Base-by-base conservation (phyloP, 2,113 vertebrate species). In the Peromyscus californicus region DNA sequence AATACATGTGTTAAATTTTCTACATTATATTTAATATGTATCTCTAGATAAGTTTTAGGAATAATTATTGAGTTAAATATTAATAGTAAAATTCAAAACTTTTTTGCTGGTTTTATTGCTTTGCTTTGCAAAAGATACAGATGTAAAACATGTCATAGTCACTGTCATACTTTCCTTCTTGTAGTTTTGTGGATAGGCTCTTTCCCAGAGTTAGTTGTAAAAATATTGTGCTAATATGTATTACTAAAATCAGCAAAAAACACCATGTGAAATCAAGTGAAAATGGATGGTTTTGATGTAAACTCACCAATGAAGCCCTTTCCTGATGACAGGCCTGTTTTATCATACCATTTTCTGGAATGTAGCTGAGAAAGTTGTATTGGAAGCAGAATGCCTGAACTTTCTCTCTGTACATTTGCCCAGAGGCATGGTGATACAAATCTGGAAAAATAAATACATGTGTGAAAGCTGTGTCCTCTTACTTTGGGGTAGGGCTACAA, bases 331-430 rank as follows among this genome's bases (percentile, higher is more conserved):
- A 95, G 63, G 70, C 31, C 29, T 39, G 36, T 69, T 94, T 95
- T 51, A 83, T 33, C 13, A 88, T 19, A 15, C 82, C 51, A 5
- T 21, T 89, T 93, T 96, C 70, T 93, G 80, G 59, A 96, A 92
- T 83, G 84, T 91, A 84, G 79, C 8, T n/a, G 90, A 92, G 75
- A 91, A 82, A 92, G 29, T 65, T 85, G 45, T 70, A 21, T 78
- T 21, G 42, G 69, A 91, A 72, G 80, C 15, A 42, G 19, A 59
- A 39, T 31, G 22, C 24, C 9, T 84, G 86, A 91, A 92, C 61
- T 89, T 92, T 93, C 67, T 75, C 90, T 89, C 76, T 92, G 57
- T 31, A 26, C 15, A n/a, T 95, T 97, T 97, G 45, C 89, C 95
- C 39, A 54, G 80, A 96, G 90, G 92, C 80, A 36, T 63, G 22